Evolutionary conservation across 2,888 invertebrate species (phyloP), one percentile per base, ranked within the genome.

Genomic region (Parnassius glacialis): DNA sequence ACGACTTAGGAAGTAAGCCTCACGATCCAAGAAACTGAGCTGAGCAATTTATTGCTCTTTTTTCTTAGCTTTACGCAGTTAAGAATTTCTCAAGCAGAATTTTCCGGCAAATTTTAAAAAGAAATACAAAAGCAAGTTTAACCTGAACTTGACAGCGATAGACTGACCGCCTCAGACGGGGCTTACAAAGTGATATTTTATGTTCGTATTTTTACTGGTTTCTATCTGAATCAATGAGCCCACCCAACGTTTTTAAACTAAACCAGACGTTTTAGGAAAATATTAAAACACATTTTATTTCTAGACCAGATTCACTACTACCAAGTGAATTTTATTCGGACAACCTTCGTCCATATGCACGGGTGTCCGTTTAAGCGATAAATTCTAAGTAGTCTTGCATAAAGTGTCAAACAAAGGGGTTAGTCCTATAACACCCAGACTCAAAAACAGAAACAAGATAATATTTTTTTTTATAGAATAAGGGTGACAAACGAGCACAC

Each of bases 81-180:
- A 48, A 59, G 50, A 53, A 61, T 59, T 63, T 60, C 52, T 56
- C 47, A 52, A 53, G 62, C 47, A 58, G 56, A 65, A 64, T 52
- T 42, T 56, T 61, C 48, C 57, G 67, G 70, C 69, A 64, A 70
- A 71, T 60, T 71, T 65, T 69, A 71, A 73, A 74, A 74, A 68
- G 70, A 79, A 79, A 78, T 74, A 78, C 68, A 76, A 76, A 68
- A 64, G 70, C 68, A 76, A 78, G 75, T 79, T 77, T 51, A 71
- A 75, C 73, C 84, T 84, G 85, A 71, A 80, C 73, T 78, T 83
- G 84, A 85, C 84, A 84, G 76, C 67, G 69, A 75, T 69, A 68
- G 78, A 78, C 76, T 74, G 75, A 70, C 67, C 63, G 64, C 66
- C 63, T 65, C 68, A 56, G 70, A 66, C 63, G 67, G 66, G 63